Percentiles rank a stretch among this genome's conserved stretches.
Evolutionary conservation across 2,888 invertebrate genomes (phyloP).

Genomic region (Rhogogaster chlorosoma): DNA sequence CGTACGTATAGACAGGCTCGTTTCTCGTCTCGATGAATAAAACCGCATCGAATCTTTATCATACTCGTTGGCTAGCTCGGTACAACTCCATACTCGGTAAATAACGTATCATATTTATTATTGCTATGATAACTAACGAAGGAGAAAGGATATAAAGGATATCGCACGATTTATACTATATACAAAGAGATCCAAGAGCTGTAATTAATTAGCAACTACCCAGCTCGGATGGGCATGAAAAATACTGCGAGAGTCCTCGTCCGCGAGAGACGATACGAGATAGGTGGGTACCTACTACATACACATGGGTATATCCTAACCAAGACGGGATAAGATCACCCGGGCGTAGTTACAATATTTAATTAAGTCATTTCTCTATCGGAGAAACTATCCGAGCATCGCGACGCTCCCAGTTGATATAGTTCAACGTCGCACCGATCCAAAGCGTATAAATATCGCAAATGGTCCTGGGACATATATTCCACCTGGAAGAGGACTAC

Average conservation of each 20-base stretch:
- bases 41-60: neutral
- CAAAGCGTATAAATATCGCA: slow-evolving; percentile 13
- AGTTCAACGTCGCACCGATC: neutral
- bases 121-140: neutral
- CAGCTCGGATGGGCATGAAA: neutral
- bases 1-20: neutral
- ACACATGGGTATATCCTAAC: neutral
- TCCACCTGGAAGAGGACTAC: slow-evolving; percentile 36
- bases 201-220: slow-evolving; percentile 35
- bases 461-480: slow-evolving; percentile 46
- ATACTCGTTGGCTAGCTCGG: neutral
- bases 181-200: neutral
- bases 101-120: slow-evolving; percentile 14
- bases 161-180: slow-evolving; percentile 1
- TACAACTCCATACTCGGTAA: neutral
- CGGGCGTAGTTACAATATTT: slow-evolving; percentile 37
- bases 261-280: neutral
- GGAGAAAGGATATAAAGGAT: slow-evolving; percentile 4
- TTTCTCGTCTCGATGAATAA: slow-evolving; percentile 26
- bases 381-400: slow-evolving; percentile 24
- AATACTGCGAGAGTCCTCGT: neutral
- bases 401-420: slow-evolving; percentile 9
- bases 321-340: slow-evolving; percentile 43
- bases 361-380: slow-evolving; percentile 50
- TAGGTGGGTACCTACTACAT: neutral